Conservation (phyloP, 2,888 invertebrate genomes). For the Athalia circularis region DNA sequence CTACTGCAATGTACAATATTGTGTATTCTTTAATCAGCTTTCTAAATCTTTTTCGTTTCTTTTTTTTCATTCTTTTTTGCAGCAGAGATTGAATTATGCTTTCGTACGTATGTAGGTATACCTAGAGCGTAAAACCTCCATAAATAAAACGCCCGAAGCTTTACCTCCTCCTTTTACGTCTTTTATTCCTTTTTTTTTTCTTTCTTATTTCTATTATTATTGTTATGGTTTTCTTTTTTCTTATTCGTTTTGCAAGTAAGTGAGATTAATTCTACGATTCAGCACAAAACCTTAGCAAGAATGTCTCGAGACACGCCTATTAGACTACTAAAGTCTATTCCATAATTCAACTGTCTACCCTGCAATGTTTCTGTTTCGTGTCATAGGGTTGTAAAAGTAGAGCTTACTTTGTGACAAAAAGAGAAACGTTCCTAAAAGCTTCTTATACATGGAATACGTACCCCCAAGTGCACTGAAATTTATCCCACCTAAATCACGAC, state of each 20-base stretch:
- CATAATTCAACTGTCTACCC: slow-evolving; percentile 25
- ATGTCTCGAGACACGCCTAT: slow-evolving; percentile 41
- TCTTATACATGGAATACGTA: too few species aligned
- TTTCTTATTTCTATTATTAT: too few species aligned
- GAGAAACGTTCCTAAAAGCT: background rate
- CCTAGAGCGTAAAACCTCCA: background rate
- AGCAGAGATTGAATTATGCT: slow-evolving; percentile 27
- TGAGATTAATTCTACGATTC: slow-evolving; percentile 27
- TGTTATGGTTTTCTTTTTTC: too few species aligned
- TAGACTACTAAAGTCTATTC: slow-evolving; percentile 7
- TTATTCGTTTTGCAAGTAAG: background rate
- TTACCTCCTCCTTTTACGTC: too few species aligned
- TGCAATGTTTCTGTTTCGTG: slow-evolving; percentile 45
- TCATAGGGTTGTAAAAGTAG: slow-evolving; percentile 50
- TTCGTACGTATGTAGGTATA: background rate
- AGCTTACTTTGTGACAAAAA: slow-evolving; percentile 18
- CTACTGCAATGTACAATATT: background rate
- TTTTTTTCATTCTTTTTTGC: too few species aligned
- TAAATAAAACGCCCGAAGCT: slow-evolving; percentile 9
- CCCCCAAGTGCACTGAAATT: too few species aligned
- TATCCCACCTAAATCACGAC: too few species aligned
- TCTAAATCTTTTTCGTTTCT: background rate
- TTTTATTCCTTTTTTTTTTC: too few species aligned
- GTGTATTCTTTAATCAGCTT: slow-evolving; percentile 39
- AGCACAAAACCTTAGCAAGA: slow-evolving; percentile 18